Evolutionary conservation across 2,888 invertebrate genomes (phyloP).

Genomic region (Ramazzottius varieornatus): DNA sequence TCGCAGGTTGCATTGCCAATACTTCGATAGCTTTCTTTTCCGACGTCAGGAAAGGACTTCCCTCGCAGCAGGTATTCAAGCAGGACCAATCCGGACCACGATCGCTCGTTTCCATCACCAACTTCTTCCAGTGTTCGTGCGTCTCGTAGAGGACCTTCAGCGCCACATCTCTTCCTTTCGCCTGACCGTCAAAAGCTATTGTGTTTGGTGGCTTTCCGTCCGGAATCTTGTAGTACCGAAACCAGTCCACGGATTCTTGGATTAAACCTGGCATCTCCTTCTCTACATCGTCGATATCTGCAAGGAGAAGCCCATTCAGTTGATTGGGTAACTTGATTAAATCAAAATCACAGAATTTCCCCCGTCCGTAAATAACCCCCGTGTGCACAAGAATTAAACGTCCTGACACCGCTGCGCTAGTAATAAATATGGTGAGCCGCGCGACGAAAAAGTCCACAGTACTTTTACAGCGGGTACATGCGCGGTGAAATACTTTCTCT

Average conservation of each 20-base stretch:
- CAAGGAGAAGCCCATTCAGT: background rate
- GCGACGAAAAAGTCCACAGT: background rate
- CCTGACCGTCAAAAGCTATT: slow-evolving; percentile 87
- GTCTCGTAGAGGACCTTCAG: background rate
- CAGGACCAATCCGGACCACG: too few species aligned
- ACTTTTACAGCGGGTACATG: too few species aligned
- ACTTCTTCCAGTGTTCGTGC: background rate
- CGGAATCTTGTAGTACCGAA: slow-evolving; percentile 92
- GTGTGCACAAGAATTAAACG: too few species aligned
- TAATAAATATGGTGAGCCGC: background rate
- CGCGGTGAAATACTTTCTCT: too few species aligned
- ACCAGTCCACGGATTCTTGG: slow-evolving; percentile 83
- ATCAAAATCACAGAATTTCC: too few species aligned
- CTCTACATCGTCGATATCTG: slow-evolving; percentile 63
- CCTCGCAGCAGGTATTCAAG: too few species aligned
- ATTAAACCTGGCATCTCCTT: slow-evolving; percentile 72
- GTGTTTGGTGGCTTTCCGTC: slow-evolving; percentile 59
- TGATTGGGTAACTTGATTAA: too few species aligned
- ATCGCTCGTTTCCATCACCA: too few species aligned
- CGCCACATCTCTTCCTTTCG: slow-evolving; percentile 35
- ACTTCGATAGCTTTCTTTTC: too few species aligned
- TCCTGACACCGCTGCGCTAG: background rate
- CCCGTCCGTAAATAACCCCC: too few species aligned
- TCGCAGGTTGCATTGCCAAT: too few species aligned
- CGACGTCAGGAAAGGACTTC: too few species aligned